phyloP scores from a whole-genome alignment of 2,113 vertebrate species.

The Xyliphius kryptos region DNA sequence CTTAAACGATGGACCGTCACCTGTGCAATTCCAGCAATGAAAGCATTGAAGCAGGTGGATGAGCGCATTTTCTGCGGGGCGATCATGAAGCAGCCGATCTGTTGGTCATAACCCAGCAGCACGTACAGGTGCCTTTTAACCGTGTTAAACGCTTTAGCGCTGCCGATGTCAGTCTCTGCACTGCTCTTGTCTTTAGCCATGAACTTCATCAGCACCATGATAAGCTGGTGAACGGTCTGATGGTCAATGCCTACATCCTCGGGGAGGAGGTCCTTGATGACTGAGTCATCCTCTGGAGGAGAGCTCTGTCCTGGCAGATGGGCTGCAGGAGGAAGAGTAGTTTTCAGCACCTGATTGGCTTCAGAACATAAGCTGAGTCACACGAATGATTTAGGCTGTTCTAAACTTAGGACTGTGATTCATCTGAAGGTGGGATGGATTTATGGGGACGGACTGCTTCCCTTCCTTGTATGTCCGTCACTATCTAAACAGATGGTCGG shows the following conservation, averaged over 20 bases:
- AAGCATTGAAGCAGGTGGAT: constrained; percentile 96
- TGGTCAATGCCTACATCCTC: constrained; percentile 95
- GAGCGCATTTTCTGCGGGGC: constrained; percentile 96
- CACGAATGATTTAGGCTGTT: constrained; percentile 1
- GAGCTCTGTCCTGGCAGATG: constrained; percentile 71
- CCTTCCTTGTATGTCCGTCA: background rate
- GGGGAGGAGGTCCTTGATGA: constrained; percentile 87
- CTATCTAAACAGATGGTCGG: constrained; percentile 1
- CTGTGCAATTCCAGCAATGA: constrained; percentile 93
- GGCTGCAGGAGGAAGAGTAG: constrained; percentile 53
- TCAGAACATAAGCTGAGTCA: constrained; percentile 21
- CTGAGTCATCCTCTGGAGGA: constrained; percentile 80
- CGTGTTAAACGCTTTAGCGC: constrained; percentile 94
- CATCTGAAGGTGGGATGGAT: constrained; percentile 12
- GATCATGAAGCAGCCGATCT: constrained; percentile 98
- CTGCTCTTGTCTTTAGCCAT: constrained; percentile 97
- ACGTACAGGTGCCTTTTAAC: constrained; percentile 95
- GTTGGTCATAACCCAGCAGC: constrained; percentile 89
- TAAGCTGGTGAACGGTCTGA: constrained; percentile 95
- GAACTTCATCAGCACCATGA: constrained; percentile 98
- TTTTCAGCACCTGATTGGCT: constrained; percentile 25
- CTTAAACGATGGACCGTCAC: constrained; percentile 52
- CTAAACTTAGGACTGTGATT: constrained; percentile 29
- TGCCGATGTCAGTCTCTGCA: constrained; percentile 87
- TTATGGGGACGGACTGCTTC: constrained; percentile 35